Conservation (phyloP, 1,140 invertebrate genomes). For the Danaus melanippus region DNA sequence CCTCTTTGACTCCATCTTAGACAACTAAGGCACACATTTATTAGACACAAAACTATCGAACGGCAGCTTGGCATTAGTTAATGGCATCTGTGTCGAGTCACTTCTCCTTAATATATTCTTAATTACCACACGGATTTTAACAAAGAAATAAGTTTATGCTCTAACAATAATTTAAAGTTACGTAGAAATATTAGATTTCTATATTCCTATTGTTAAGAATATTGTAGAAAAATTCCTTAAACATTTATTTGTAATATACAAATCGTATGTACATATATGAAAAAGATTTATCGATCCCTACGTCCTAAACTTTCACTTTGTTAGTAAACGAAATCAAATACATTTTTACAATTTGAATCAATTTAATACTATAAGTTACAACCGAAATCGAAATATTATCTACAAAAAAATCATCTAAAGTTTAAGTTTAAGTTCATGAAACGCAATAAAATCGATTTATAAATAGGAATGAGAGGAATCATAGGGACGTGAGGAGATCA, state of each 20-base stretch:
- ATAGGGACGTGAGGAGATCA: slow-evolving; percentile 36
- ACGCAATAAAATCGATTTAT: slow-evolving; percentile 34
- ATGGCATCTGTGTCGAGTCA: slow-evolving; percentile 31
- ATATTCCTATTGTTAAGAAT: too few species aligned
- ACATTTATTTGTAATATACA: slow-evolving; percentile 5
- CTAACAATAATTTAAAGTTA: too few species aligned
- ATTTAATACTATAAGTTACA: slow-evolving; percentile 31
- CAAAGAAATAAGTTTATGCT: too few species aligned
- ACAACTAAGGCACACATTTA: slow-evolving; percentile 19
- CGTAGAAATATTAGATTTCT: too few species aligned
- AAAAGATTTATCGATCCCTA: slow-evolving; percentile 2
- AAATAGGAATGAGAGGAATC: slow-evolving; percentile 37
- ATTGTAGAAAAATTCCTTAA: too few species aligned
- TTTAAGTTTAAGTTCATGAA: slow-evolving; percentile 37
- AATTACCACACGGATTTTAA: too few species aligned
- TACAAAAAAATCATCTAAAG: slow-evolving; percentile 19
- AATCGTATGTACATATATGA: slow-evolving; percentile 4
- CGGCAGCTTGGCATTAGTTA: slow-evolving; percentile 20
- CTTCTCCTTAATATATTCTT: slow-evolving; percentile 9
- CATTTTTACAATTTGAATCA: slow-evolving; percentile 30
- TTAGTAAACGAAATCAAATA: slow-evolving; percentile 26
- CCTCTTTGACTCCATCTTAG: slow-evolving; percentile 16
- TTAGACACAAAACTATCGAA: slow-evolving; percentile 4
- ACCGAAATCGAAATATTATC: slow-evolving; percentile 25
- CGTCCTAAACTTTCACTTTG: slow-evolving; percentile 8